Percentiles rank a stretch among this genome's conserved stretches.
These are phyloP conservation scores for Myathropa florea DNA, from an alignment of 2,888 invertebrate genomes.

Conservation along the genomic window DNA sequence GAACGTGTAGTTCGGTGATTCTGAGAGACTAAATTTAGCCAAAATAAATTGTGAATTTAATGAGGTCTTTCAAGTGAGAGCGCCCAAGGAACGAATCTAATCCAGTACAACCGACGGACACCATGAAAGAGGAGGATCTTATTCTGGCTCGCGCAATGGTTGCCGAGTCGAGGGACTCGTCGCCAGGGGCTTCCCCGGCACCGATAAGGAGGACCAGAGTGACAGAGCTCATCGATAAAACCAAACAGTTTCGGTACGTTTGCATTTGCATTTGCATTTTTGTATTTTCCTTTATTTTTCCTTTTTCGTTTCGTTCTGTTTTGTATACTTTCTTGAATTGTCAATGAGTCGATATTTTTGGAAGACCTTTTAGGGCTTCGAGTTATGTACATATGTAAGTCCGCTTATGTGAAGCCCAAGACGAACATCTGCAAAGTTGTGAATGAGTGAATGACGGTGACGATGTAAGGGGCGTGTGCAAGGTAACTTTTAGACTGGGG, in stretches of 20 bases:
- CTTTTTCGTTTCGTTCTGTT: neutral
- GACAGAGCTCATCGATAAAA: conserved; percentile 84
- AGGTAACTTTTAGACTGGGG: neutral
- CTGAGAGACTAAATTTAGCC: conserved; percentile 14
- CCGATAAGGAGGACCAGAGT: conserved; percentile 85
- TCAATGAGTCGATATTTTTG: conserved; percentile 33
- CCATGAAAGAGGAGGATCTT: conserved; percentile 88
- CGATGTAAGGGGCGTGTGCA: neutral
- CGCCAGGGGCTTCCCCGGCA: conserved; percentile 84
- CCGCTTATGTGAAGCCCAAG: neutral
- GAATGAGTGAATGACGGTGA: conserved; percentile 29
- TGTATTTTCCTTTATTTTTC: too few species aligned
- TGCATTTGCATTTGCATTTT: neutral
- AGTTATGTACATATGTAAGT: conserved; percentile 11
- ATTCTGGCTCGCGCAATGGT: conserved; percentile 86
- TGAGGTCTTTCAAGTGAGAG: conserved; percentile 8
- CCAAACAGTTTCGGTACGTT: conserved; percentile 86
- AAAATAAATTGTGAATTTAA: conserved; percentile 21
- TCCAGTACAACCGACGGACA: conserved; percentile 20
- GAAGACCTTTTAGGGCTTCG: conserved; percentile 48
- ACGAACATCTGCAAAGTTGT: conserved; percentile 1
- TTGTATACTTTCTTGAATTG: neutral
- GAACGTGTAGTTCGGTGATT: neutral
- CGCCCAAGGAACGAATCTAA: neutral
- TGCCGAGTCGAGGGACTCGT: conserved; percentile 79